Evolutionary conservation across 2,113 vertebrate species (phyloP).

Genomic region (Pitta sordida): DNA sequence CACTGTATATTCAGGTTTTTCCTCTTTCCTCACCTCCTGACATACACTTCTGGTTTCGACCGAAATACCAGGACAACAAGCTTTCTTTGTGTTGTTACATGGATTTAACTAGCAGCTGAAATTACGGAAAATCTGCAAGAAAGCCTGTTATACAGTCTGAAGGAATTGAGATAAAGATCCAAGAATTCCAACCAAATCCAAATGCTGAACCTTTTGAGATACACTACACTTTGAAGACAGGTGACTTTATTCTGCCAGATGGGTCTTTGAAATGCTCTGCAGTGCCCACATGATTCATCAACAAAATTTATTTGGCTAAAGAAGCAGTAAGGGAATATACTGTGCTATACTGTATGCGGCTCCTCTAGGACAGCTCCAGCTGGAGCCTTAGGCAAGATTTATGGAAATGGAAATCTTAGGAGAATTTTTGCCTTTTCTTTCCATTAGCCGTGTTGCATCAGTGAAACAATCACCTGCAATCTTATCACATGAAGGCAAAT

Average conservation of each 20-base stretch:
- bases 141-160: not conserved
- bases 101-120: slow-evolving; percentile 18
- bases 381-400: slow-evolving; percentile 60
- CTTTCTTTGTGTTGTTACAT: not conserved
- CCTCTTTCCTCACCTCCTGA: not conserved
- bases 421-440: not conserved
- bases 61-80: not conserved
- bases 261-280: slow-evolving; percentile 53
- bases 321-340: slow-evolving; percentile 35
- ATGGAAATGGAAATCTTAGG: slow-evolving; percentile 50
- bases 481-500: slow-evolving; percentile 6
- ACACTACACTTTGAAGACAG: not conserved
- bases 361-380: slow-evolving; percentile 49
- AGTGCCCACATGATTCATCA: slow-evolving; percentile 47
- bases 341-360: slow-evolving; percentile 40
- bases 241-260: slow-evolving; percentile 57
- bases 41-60: not conserved
- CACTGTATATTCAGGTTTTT: not conserved
- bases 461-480: not conserved
- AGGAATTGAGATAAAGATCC: slow-evolving; percentile 43
- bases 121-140: not conserved
- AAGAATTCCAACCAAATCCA: slow-evolving; percentile 57
- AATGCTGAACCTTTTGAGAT: slow-evolving; percentile 52
- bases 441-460: not conserved
- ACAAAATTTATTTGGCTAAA: slow-evolving; percentile 60